Evolutionary conservation across 2,888 invertebrate species (phyloP).

Genomic region (Stomorhina lunata): DNA sequence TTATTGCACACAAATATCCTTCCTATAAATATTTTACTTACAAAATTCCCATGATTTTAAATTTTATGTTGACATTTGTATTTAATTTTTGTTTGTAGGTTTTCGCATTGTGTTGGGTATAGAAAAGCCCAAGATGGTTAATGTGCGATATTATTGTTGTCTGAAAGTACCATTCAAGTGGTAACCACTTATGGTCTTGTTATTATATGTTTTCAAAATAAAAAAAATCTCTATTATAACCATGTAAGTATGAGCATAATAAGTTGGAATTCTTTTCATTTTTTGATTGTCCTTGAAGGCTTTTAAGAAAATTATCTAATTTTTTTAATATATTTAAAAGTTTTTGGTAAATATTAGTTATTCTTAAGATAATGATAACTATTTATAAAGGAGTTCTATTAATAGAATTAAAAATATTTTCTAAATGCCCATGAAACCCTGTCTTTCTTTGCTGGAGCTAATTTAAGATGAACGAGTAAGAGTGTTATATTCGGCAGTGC

Average conservation of each 20-base stretch:
- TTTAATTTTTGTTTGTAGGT: slow-evolving; percentile 16
- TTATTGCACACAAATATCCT: neutral
- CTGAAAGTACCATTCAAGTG: slow-evolving; percentile 47
- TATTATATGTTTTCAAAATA: neutral
- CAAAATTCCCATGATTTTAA: slow-evolving; percentile 24
- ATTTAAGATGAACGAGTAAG: too few relatives aligned
- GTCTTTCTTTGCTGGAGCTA: too few relatives aligned
- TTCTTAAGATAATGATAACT: neutral
- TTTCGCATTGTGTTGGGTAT: slow-evolving; percentile 6
- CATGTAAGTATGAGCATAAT: neutral
- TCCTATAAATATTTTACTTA: neutral
- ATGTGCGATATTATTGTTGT: slow-evolving; percentile 50
- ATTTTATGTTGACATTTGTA: slow-evolving; percentile 52
- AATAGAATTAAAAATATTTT: too few relatives aligned
- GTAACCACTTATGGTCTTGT: slow-evolving; percentile 36
- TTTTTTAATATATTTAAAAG: slow-evolving; percentile 40
- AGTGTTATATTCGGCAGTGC: too few relatives aligned
- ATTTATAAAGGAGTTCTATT: too few relatives aligned
- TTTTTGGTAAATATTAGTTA: slow-evolving; percentile 43
- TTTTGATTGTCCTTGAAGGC: slow-evolving; percentile 10
- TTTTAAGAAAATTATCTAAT: slow-evolving; percentile 60
- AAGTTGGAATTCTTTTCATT: slow-evolving; percentile 14
- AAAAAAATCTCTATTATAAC: neutral
- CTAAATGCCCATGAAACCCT: too few relatives aligned
- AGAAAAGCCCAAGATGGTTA: slow-evolving; percentile 30